Evolutionary conservation across 2,888 invertebrate species (phyloP), one percentile per base, ranked within the genome.

Genomic region (Andrena bicolor): DNA sequence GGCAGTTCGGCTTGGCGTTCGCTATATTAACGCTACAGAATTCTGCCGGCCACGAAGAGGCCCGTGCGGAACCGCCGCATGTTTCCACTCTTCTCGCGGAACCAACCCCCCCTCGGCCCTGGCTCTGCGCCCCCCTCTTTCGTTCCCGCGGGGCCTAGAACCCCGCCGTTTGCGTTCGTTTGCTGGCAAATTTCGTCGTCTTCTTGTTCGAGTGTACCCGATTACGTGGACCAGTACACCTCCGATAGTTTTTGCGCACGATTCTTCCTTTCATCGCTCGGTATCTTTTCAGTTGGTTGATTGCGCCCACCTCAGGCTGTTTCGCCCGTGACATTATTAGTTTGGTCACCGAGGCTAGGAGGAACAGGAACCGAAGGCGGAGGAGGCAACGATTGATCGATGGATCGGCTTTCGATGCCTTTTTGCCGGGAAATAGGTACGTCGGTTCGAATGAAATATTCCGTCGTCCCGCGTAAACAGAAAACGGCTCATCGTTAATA

Each of bases 21-120:
- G 93, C 93, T 93, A 91, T 93, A 93, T 93, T 93, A 93, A 92
- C 93, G 93, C 92, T 93, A 91, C 91, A 92, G 90, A 92, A 90
- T 90, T 92, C 91, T 90, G 89, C 76, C 80, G 82, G 84, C 78
- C 79, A 76, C 76, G 80, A 75, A 82, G 68, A 76, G 76, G 70
- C 72, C 56, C 74, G 73, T 80, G 76, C 86, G 77, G 68, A 76
- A 76, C 72, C 61, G 23, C 63, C 61, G 69, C 76, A 30, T 56
- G 72, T 81, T 80, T 80, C 84, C 73, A 73, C 78, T 65, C 72
- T 72, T 69, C 72, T 76, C 81, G 71, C 79, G 77, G 35, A 60
- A 64, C 71, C 35, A 53, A 28, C 70, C 56, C 20, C 49, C 49
- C 23, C 23, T 1, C 61, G n/a, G 32, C n/a, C 1, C 13, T 1